phyloP scores from a whole-genome alignment of 92 coral and sea anemone genomes.

The Epizoanthus stellaris region DNA sequence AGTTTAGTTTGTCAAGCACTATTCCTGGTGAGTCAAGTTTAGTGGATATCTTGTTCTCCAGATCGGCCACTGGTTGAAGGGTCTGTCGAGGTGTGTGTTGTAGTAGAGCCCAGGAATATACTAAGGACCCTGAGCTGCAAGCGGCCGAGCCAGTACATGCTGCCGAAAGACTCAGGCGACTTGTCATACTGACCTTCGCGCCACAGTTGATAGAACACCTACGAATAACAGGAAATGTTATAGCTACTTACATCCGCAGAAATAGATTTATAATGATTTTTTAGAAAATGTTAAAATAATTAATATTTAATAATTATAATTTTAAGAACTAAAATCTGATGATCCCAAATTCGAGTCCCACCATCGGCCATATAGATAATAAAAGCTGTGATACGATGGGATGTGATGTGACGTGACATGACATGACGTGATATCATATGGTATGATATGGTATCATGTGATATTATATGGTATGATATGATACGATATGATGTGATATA shows the following conservation, averaged over 20 bases:
- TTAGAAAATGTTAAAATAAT: neutral
- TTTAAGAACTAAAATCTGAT: no score
- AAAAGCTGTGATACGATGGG: no score
- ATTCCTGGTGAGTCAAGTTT: constrained; percentile 66
- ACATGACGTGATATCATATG: no score
- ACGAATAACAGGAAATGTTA: neutral
- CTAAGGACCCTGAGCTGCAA: constrained; percentile 41
- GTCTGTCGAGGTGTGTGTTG: neutral
- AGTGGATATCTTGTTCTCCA: constrained; percentile 58
- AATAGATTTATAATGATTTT: neutral
- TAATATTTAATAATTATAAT: no score
- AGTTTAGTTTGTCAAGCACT: constrained; percentile 22
- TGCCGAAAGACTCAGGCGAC: constrained; percentile 69
- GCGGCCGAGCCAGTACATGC: constrained; percentile 50
- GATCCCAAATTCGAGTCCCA: no score
- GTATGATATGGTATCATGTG: no score
- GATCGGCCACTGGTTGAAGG: constrained; percentile 3
- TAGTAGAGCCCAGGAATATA: constrained; percentile 65
- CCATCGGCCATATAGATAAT: no score
- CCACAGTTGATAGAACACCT: constrained; percentile 82
- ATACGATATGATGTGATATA: no score
- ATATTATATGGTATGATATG: no score
- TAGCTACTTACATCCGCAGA: neutral
- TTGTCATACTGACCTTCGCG: constrained; percentile 51
- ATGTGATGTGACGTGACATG: no score